Conservation (phyloP, 2,888 invertebrate species). For the Scaptomyza polygonia region DNA sequence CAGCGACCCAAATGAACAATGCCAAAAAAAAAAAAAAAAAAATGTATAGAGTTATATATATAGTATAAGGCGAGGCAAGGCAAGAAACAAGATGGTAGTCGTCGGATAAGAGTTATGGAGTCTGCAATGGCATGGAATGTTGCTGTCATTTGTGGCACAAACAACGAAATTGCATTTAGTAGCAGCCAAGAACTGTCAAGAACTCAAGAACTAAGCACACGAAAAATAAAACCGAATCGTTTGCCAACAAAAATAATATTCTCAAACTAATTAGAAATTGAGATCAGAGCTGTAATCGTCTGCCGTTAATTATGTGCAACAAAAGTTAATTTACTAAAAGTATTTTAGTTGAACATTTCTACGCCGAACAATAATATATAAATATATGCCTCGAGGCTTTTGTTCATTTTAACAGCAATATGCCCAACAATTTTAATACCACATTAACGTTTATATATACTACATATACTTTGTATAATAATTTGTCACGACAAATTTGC, state of each 20-base stretch:
- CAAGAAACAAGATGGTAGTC: not conserved
- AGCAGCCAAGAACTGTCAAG: constrained; percentile 16
- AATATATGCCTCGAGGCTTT: constrained; percentile 5
- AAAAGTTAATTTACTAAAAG: not conserved
- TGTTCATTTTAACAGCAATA: constrained; percentile 11
- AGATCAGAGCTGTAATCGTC: constrained; percentile 24
- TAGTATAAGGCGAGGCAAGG: not conserved
- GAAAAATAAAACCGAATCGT: not conserved
- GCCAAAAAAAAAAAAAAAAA: not conserved
- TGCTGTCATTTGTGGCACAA: constrained; percentile 38
- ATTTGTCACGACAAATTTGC: constrained; percentile 25
- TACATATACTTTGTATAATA: constrained; percentile 8
- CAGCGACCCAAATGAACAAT: constrained; percentile 29
- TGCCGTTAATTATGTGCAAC: constrained; percentile 6
- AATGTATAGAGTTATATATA: not conserved
- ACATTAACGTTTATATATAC: not conserved
- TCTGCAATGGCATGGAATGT: constrained; percentile 21
- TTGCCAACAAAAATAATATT: constrained; percentile 14
- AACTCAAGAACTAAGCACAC: constrained; percentile 2
- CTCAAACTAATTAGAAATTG: constrained; percentile 35
- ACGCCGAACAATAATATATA: too few relatives aligned
- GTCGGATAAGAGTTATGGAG: constrained; percentile 4
- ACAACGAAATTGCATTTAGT: constrained; percentile 56
- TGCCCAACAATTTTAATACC: not conserved
- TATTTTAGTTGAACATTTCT: too few relatives aligned